Evolutionary conservation across 2,797 vertebrate species (phyloP), one percentile per base, ranked within the genome.

Genomic region (Trematomus bernacchii): DNA sequence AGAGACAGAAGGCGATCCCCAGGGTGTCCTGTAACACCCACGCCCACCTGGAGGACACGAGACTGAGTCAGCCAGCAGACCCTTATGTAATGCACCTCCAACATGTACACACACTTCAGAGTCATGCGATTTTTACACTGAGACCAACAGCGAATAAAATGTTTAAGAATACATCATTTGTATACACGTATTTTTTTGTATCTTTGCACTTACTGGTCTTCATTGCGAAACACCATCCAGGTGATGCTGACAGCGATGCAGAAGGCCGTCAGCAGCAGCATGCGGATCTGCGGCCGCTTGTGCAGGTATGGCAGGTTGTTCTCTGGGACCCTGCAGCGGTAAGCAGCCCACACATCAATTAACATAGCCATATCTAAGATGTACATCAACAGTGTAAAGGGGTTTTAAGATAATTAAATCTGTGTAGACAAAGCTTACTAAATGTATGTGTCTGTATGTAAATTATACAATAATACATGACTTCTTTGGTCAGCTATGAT

Each of bases 1-100:
- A 98, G 65, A 99, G 96, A 85, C 97, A 99, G 93, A 99, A 98
- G 73, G 97, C 96, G 0, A 99, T 96, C 55, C 98, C 98, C 93
- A 99, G 94, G 21, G 96, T 76, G 4, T 99, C 98, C 89, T 99
- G 98, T 16, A 99, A 93, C 84, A 97, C 92, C 98, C 98, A 99
- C 46, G 97, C 98, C 98, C 98, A 99, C 91, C 98, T 99, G 80
- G 23, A 85, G 70, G 65, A 85, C 60, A 68, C 44, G 48, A 44
- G 42, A 77, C 23, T 6, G 71, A 82, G 47, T 86, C 65, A 82
- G 33, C 54, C 21, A 30, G 11, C 57, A 58, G 12, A 23, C 16
- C 57, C 4, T 46, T 55, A 61, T 19, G 14, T 27, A 18, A 30
- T 15, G 18, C 1, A 61, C 57, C 51, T 61, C 10, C 21, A 55